Evolutionary conservation across 1,140 invertebrate genomes (phyloP).

Genomic region (Mizuhopecten yessoensis): DNA sequence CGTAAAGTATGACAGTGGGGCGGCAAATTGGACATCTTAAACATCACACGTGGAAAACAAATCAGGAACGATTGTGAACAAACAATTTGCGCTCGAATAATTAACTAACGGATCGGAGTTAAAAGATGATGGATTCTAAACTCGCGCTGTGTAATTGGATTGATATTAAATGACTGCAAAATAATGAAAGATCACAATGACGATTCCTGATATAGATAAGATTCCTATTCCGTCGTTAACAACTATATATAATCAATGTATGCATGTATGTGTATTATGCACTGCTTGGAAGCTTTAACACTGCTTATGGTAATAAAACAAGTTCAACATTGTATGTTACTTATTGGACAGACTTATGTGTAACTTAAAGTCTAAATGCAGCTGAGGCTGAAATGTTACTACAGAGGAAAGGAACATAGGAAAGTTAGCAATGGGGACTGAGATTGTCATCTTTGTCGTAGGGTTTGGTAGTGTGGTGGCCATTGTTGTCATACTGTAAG

Average conservation of each 20-base stretch:
- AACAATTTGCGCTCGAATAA: neutral
- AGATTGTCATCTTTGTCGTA: too few species aligned
- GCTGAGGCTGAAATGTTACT: too few species aligned
- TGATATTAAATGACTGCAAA: neutral
- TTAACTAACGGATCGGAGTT: neutral
- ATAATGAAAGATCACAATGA: neutral
- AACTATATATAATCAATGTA: neutral
- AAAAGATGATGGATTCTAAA: neutral
- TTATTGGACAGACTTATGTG: too few species aligned
- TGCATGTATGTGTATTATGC: neutral
- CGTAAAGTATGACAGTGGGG: neutral
- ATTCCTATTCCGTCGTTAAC: neutral
- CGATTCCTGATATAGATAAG: neutral
- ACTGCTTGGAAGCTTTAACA: neutral
- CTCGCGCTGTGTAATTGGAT: neutral
- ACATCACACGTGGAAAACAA: slow-evolving; percentile 19
- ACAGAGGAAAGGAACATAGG: too few species aligned
- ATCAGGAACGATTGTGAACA: neutral
- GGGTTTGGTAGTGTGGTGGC: too few species aligned
- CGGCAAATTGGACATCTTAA: slow-evolving; percentile 15
- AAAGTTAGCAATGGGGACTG: too few species aligned
- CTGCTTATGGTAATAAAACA: neutral
- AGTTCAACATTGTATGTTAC: too few species aligned
- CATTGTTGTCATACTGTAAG: too few species aligned
- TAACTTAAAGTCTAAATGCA: too few species aligned